Base-by-base conservation (phyloP, 2,113 vertebrate species). In the Pseudois nayaur region DNA sequence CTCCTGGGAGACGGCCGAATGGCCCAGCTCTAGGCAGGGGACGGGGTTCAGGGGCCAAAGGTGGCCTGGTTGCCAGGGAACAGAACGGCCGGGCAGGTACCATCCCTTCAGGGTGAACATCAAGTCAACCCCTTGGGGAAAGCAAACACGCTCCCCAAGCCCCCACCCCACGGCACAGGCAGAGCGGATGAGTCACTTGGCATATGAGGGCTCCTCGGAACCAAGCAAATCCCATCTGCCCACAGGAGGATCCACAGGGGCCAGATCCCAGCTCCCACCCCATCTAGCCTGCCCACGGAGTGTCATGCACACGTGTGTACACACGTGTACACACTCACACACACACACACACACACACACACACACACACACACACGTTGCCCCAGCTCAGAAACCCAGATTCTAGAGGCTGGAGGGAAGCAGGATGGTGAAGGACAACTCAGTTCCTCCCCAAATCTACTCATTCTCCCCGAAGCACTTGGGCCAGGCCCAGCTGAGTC, bases 181-280 rank as follows among this genome's bases (percentile, higher is more conserved):
- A 36, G 23, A 64, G 79, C 4, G n/a, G 33, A 67, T 98, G 98
- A 98, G 94, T 98, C 98, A 98, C 84, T 88, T 96, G 96, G 97
- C 97, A 89, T 1, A 3, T 33, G 85, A 93, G 74, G 82, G 50
- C 36, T 78, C 81, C 19, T 2, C 2, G 25, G 43, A 89, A 64
- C 54, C 16, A 50, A 93, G 48, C 86, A 93, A 85, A 90, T 87
- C 91, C 91, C 94, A 97, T 96, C 92, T 97, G 94, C 93, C 91
- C 93, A 89, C 88, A 60, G 87, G 60, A 91, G 96, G 81, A 88
- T 33, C 85, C 54, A 5, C 1, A 67, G 0, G 57, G 67, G 71
- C 27, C 91, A 76, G 86, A 33, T 25, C 50, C 36, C 79, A 57
- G 64, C 55, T 36, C 88, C 96, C 33, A 43, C 59, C 17, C 71